Evolutionary conservation across 2,888 invertebrate species (phyloP), one percentile per base, ranked within the genome.

Genomic region (Notodonta ziczac): DNA sequence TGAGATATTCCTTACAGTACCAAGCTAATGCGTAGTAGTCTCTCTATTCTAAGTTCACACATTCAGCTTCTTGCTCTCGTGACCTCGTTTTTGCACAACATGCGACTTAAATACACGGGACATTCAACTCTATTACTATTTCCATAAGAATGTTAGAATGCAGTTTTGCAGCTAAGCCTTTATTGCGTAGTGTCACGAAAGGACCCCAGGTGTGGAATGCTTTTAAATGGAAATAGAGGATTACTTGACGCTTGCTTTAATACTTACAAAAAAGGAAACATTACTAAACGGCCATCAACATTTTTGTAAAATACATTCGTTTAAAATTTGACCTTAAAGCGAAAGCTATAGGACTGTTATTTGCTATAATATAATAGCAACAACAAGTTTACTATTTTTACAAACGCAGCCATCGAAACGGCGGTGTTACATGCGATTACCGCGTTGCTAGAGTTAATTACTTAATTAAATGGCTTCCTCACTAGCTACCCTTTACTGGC

Each of bases 121-220:
- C 66, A 72, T 58, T 70, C 42, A 64, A 60, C 80, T 70, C 67
- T 86, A 81, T 73, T 13, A 2, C 10, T 16, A 35, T 44, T 0
- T 0, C 0, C 12, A 61, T 82, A 82, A 72, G 77, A 75, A 66
- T 52, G 40, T 68, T 70, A 59, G 57, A 14, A 40, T 46, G 72
- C 58, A 69, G 61, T 61, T 71, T 81, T 68, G 76, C 69, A 73
- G 72, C 70, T 73, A 81, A 78, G 77, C 78, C 82, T 87, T 91
- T 91, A 91, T 90, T 88, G 87, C 85, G 77, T 81, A 83, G 81
- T 86, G 88, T 89, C 91, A 91, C 91, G 91, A 80, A 86, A 88
- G 81, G 85, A 86, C 85, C 86, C 87, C 89, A 90, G 90, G 91
- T 91, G 91, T 82, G 88, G 89, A 89, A 88, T 88, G 86, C 87